Conservation (phyloP, 1,140 invertebrate species). For the Rhizoglyphus robini region DNA sequence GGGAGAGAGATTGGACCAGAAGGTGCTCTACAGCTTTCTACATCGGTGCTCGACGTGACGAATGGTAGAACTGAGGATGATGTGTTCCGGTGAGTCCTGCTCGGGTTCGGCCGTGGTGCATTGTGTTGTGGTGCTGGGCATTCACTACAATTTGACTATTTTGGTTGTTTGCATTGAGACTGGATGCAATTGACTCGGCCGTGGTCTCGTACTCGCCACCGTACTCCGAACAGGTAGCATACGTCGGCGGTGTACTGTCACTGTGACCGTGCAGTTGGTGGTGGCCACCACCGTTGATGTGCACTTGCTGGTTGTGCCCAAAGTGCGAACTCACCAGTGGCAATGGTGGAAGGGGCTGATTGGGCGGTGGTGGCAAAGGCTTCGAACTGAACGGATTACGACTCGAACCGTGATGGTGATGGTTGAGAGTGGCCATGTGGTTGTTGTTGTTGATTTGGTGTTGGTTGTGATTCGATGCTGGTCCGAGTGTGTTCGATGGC, state of each 20-base stretch:
- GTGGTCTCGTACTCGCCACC: neutral
- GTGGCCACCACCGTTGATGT: neutral
- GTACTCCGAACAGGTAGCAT: conserved; percentile 1
- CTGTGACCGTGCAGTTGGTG: neutral
- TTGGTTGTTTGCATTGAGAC: no score
- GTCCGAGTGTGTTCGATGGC: neutral
- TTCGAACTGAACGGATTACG: conserved; percentile 10
- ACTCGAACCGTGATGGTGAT: neutral
- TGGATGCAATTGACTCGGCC: neutral
- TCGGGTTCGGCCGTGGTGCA: no score
- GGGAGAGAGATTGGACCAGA: no score
- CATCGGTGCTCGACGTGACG: neutral
- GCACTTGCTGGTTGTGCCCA: neutral
- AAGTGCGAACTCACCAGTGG: conserved; percentile 2
- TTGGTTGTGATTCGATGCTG: no score
- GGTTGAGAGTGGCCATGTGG: neutral
- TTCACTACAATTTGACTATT: no score
- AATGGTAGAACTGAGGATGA: neutral
- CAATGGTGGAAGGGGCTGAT: conserved; percentile 11
- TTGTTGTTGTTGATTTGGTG: neutral
- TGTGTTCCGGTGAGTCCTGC: neutral
- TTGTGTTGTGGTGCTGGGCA: no score
- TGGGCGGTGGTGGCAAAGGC: conserved; percentile 11
- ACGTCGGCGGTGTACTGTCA: neutral
- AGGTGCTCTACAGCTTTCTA: neutral